Conservation (phyloP, 1,140 invertebrate species). For the Chrysoperla carnea region DNA sequence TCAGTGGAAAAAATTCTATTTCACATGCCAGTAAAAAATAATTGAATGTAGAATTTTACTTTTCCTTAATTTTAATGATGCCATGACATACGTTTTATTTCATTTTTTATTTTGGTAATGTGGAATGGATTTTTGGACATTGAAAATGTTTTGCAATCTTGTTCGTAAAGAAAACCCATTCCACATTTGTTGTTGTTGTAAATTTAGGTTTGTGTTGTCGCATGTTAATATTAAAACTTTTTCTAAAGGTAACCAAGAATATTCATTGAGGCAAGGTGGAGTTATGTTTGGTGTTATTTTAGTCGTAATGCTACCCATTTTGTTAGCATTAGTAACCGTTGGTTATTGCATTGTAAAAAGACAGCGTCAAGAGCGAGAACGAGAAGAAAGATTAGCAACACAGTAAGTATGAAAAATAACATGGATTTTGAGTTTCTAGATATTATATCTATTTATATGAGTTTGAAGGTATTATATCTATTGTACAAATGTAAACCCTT, state of each 20-base stretch:
- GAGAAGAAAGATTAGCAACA: slow-evolving; percentile 18
- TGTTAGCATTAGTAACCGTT: slow-evolving; percentile 50
- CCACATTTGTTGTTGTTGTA: slow-evolving; percentile 3
- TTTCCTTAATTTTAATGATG: too few relatives aligned
- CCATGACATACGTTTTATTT: neutral
- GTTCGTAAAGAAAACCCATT: slow-evolving; percentile 6
- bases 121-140: slow-evolving; percentile 11
- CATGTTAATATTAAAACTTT: too few relatives aligned
- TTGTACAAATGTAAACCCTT: too few relatives aligned
- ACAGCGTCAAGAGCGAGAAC: slow-evolving; percentile 30
- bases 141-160: slow-evolving; percentile 2
- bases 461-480: too few relatives aligned
- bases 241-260: slow-evolving; percentile 53
- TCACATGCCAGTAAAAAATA: slow-evolving; percentile 10
- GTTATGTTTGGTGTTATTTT: slow-evolving; percentile 58
- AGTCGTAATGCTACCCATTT: slow-evolving; percentile 52
- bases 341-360: slow-evolving; percentile 42
- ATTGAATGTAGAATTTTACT: too few relatives aligned
- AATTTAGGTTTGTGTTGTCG: too few relatives aligned
- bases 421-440: too few relatives aligned
- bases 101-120: slow-evolving; percentile 7
- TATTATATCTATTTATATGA: too few relatives aligned
- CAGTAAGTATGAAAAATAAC: slow-evolving; percentile 16
- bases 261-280: slow-evolving; percentile 53
- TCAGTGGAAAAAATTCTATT: slow-evolving; percentile 7